Base-by-base conservation (phyloP, 2,113 vertebrate genomes). In the Erinaceus europaeus region DNA sequence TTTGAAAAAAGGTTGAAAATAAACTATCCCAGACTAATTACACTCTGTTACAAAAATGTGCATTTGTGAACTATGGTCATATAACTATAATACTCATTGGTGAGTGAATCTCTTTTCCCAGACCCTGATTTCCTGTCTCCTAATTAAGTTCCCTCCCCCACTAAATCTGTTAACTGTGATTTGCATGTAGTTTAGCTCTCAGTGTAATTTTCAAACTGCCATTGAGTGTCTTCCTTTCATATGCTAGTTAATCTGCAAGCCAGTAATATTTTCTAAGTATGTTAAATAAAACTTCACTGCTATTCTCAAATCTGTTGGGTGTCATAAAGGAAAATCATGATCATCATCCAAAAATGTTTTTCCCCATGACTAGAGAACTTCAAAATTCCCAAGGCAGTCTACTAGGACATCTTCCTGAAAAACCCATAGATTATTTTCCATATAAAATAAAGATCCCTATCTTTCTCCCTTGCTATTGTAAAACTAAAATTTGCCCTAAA, bases 401-500 rank as follows among this genome's bases (percentile, higher is more conserved):
- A 46, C 59, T 73, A 84, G 52, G 72, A 90, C 61, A 46, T 88
- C 36, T 79, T 68, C 36, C 34, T 32, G 5, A 5, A 61, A 79
- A 86, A 83, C 84, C 12, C 29, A 65, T 21, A 77, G 40, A 62
- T 81, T 10, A 42, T 73, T 88, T 83, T n/a, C 40, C 53, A 29
- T 36, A 40, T 18, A 62, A 77, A 91, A 86, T 48, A 76, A 38
- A 34, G 27, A 84, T n/a, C 50, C 55, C 29, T 61, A 4, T 27
- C 36, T 25, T 52, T 83, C 53, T 55, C n/a, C 32, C 40, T 71
- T 78, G 25, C 21, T 90, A 65, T 76, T 88, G 61, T 55, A 23
- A 77, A 91, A 46, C 42, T 42, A 74, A 71, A 57, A 81, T 92
- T 92, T 91, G 13, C 84, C 86, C 53, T 90, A 69, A 88, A 90